Base-by-base conservation (phyloP, 2,888 invertebrate genomes). In the Pycnomerus fuliginosus region DNA sequence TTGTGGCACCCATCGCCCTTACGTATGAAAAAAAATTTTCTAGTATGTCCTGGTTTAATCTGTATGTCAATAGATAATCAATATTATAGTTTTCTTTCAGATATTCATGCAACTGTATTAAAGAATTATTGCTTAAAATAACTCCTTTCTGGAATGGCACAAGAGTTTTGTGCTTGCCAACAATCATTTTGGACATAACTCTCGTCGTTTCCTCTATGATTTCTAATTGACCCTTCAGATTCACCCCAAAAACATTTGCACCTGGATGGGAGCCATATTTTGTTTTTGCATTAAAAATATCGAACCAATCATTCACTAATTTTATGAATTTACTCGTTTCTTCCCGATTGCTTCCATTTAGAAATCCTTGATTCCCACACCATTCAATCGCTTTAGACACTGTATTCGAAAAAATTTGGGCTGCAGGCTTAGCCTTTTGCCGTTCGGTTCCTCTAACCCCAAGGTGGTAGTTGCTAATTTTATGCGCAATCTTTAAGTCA, bases 141-240 rank as follows among this genome's bases (percentile, higher is more conserved):
- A n/a, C 42, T 7, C 45, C 51, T 35, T 48, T 53, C 27, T 52
- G 41, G 24, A 52, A 52, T 14, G 34, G 45, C 34, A 50, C 36
- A 16, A 46, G 22, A n/a, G 34, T 16, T 34, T 49, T 48, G 22
- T 44, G 46, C 20, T 48, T 48, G 15, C 22, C 38, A 2, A 36
- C 25, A 11, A 13, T 29, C 8, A 30, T 34, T 14, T 29, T 30
- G 36, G 2, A 1, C 5, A 30, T 16, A 11, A 10, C 8, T 7
- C 14, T 4, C 7, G 13, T 3, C 7, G 11, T n/a, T 16, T 32
- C 8, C 10, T 38, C 4, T 23, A 40, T 13, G 13, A 33, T 4
- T 8, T 30, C 23, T 13, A 31, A 11, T 23, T 38, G 30, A 14
- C 31, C 17, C 16, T 39, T 20, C 3, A 39, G 20, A 16, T 44